These are phyloP conservation scores for Melinaea menophilus DNA, from an alignment of 2,888 invertebrate genomes.

Conservation along the genomic window DNA sequence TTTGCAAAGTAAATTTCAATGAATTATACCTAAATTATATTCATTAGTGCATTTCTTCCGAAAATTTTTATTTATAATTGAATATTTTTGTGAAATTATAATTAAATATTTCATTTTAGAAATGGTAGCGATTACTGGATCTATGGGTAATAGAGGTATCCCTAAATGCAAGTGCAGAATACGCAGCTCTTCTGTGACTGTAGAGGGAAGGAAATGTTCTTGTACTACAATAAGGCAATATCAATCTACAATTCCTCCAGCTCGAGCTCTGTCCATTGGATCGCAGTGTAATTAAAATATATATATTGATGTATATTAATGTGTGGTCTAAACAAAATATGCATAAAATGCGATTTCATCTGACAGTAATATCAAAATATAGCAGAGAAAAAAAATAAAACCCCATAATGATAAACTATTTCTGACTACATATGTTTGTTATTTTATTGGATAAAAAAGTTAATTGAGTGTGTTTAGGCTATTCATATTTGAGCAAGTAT, in stretches of 20 bases:
- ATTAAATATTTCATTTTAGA: slow-evolving; percentile 34
- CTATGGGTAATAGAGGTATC: slow-evolving; percentile 32
- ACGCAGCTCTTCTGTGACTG: slow-evolving; percentile 20
- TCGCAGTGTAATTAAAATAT: slow-evolving; percentile 39
- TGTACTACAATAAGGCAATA: slow-evolving; percentile 34
- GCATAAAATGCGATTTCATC: too few relatives aligned
- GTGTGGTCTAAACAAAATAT: too few relatives aligned
- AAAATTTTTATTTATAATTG: slow-evolving; percentile 8
- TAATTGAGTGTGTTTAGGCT: too few relatives aligned
- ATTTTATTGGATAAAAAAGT: too few relatives aligned
- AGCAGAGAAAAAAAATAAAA: too few relatives aligned
- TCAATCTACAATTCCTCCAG: slow-evolving; percentile 33
- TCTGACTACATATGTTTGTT: too few relatives aligned
- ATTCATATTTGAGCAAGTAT: too few relatives aligned
- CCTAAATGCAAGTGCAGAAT: slow-evolving; percentile 36
- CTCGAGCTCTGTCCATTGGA: slow-evolving; percentile 39
- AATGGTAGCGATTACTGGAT: slow-evolving; percentile 42
- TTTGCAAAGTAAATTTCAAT: not conserved
- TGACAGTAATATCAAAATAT: too few relatives aligned
- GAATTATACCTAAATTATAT: not conserved
- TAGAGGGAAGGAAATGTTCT: slow-evolving; percentile 32
- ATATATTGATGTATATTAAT: not conserved
- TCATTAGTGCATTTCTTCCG: not conserved
- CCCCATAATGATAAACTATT: too few relatives aligned
- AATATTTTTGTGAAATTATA: slow-evolving; percentile 7